These are phyloP conservation scores for Hippocampus kuda DNA, from an alignment of 2,797 vertebrate genomes.

Conservation along the genomic window DNA sequence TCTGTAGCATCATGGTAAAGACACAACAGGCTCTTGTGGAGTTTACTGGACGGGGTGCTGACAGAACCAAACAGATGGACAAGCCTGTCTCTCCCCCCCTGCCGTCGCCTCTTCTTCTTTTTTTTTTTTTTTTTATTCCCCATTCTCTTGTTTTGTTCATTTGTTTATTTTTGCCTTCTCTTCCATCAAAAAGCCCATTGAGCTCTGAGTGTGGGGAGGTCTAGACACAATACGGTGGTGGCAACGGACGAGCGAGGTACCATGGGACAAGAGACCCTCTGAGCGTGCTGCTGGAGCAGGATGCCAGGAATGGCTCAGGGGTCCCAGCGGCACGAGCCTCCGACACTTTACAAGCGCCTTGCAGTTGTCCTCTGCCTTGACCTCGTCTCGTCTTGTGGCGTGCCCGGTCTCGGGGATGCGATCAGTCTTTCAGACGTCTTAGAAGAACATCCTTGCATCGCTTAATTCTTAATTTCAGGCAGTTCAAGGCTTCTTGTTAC, in stretches of 20 bases:
- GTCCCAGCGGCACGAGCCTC: conserved; percentile 68
- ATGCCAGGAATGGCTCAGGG: conserved; percentile 62
- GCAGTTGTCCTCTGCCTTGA: conserved; percentile 66
- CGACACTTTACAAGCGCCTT: conserved; percentile 69
- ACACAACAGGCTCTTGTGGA: conserved; percentile 8
- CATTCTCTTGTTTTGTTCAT: conserved; percentile 56
- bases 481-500: conserved; percentile 52
- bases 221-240: conserved; percentile 65
- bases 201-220: conserved; percentile 21
- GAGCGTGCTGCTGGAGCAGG: conserved; percentile 45
- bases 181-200: conserved; percentile 47
- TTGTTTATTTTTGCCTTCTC: conserved; percentile 67
- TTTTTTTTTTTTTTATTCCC: conserved; percentile 29
- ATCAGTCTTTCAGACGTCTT: conserved; percentile 51
- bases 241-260: conserved; percentile 50
- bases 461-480: conserved; percentile 13
- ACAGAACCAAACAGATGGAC: conserved; percentile 57
- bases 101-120: conserved; percentile 4
- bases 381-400: conserved; percentile 58
- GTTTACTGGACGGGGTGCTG: conserved; percentile 34
- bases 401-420: conserved; percentile 47
- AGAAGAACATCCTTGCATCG: conserved; percentile 37
- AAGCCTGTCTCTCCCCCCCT: conserved; percentile 17
- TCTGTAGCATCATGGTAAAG: conserved; percentile 8
- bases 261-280: conserved; percentile 48